A percentile compares a stretch with the other conserved stretches of the same genome.
Conservation (phyloP, 2,797 vertebrate species). For the Muscicapa striata region DNA sequence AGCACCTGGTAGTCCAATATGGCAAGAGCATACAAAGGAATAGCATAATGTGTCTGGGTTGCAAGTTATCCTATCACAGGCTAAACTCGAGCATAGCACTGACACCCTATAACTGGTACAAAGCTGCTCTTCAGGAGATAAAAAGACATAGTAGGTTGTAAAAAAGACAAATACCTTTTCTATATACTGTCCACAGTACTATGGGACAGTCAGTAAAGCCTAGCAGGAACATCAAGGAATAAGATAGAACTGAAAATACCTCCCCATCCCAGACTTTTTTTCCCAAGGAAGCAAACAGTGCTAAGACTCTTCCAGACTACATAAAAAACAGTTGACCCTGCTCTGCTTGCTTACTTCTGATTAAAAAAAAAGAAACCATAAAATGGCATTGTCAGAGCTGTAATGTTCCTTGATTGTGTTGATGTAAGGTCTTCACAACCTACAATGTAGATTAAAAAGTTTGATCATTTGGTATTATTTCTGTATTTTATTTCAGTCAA, state of each 20-base stretch:
- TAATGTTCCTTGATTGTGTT: background rate
- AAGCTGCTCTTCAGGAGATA: background rate
- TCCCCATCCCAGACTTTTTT: accelerated
- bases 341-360: background rate
- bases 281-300: background rate
- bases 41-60: accelerated
- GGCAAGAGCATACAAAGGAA: background rate
- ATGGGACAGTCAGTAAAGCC: background rate
- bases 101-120: background rate
- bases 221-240: background rate
- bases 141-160: background rate
- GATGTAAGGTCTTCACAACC: background rate
- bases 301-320: background rate
- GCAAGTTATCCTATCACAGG: background rate
- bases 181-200: background rate
- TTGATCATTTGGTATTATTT: background rate
- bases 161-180: background rate
- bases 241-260: background rate
- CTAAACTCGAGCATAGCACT: background rate
- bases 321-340: background rate
- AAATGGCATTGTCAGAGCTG: background rate
- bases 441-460: background rate
- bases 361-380: background rate
- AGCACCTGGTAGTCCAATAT: background rate
- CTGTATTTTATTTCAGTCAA: background rate